Percentiles rank a stretch among this genome's conserved stretches.
Evolutionary conservation across 2,113 vertebrate species (phyloP).

Genomic region (Toxotes jaculatrix): DNA sequence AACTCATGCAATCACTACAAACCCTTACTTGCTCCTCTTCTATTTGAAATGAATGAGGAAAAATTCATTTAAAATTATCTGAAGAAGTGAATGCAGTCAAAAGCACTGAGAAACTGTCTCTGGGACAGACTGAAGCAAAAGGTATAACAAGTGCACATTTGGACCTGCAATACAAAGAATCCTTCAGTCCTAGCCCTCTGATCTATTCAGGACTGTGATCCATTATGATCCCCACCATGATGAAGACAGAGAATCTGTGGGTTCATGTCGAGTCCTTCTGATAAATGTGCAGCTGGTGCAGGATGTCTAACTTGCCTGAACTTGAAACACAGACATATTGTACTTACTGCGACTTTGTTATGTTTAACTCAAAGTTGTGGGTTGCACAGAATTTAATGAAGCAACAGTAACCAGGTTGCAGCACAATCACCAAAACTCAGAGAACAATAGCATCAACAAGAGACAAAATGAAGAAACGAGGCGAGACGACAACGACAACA

Average conservation of each 20-base stretch:
- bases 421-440: not conserved
- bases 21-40: not conserved
- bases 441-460: not conserved
- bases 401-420: conserved; percentile 4
- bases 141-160: not conserved
- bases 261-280: not conserved
- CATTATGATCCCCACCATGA: not conserved
- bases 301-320: conserved; percentile 3
- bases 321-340: conserved; percentile 13
- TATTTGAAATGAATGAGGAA: not conserved
- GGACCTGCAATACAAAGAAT: not conserved
- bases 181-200: not conserved
- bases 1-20: conserved; percentile 6
- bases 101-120: not conserved
- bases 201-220: not conserved
- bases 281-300: not conserved
- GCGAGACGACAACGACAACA: not conserved
- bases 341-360: not conserved
- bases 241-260: not conserved
- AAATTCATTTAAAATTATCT: conserved; percentile 1
- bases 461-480: not conserved
- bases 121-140: not conserved
- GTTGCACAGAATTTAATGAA: conserved; percentile 4
- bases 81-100: not conserved
- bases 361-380: not conserved